Evolutionary conservation across 1,140 invertebrate species (phyloP).

Genomic region (Brachionus angularis): DNA sequence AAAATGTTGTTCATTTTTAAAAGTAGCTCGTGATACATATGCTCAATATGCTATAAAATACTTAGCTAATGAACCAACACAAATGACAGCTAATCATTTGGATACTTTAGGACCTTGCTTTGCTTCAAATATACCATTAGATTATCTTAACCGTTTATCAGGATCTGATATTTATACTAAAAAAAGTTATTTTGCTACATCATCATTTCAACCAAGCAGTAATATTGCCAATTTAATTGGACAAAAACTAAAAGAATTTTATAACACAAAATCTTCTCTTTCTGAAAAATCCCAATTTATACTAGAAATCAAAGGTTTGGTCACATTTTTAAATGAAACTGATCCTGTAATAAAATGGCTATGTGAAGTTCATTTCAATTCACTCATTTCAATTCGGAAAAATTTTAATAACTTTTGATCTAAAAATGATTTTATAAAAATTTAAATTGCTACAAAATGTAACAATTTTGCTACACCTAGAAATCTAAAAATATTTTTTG

Average conservation of each 20-base stretch:
- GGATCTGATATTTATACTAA: not conserved
- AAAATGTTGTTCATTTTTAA: constrained; percentile 28
- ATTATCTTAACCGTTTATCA: not conserved
- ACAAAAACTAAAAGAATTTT: not conserved
- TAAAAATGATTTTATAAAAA: too few species aligned
- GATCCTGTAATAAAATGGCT: not conserved
- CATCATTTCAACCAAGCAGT: constrained; percentile 1
- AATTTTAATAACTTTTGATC: too few species aligned
- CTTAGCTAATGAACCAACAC: not conserved
- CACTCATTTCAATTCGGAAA: too few species aligned
- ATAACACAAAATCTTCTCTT: not conserved
- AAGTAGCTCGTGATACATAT: not conserved
- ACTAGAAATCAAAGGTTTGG: not conserved
- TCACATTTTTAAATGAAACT: not conserved
- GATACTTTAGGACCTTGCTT: constrained; percentile 9
- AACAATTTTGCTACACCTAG: too few species aligned
- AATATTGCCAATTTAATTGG: not conserved
- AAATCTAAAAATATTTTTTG: too few species aligned
- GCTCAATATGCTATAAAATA: constrained; percentile 1
- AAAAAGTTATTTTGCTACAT: not conserved
- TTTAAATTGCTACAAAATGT: too few species aligned
- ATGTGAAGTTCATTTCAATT: too few species aligned
- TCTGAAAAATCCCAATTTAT: not conserved
- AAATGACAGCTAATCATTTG: constrained; percentile 12
- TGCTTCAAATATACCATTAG: not conserved